Evolutionary conservation across 1,140 invertebrate genomes (phyloP), one percentile per base, ranked within the genome.

Genomic region (Adoxophyes honmai): DNA sequence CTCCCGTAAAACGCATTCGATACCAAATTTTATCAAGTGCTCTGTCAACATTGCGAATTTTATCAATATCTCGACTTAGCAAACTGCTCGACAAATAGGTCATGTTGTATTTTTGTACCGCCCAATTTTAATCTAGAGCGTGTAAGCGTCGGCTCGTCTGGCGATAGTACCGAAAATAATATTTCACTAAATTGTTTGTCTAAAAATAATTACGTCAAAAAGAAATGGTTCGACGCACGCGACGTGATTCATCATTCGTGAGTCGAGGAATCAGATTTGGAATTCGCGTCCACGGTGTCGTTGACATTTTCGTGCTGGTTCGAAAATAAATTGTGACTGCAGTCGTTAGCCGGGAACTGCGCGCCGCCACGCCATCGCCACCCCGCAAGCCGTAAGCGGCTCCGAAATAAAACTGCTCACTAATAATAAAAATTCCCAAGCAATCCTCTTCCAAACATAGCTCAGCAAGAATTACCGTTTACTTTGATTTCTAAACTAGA

Each of bases 11-110:
- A 60, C 66, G 68, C 70, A 74, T 75, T 73, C 66, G 66, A 68
- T 74, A 66, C 76, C 75, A 71, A 88, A 88, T 79, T 78, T 83
- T 88, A 86, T 86, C 85, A 78, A 75, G 75, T 73, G 68, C 57
- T 70, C 52, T 57, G 74, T 73, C 69, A 81, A 78, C 71, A 79
- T 77, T 72, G 83, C 81, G 55, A 86, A 82, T 81, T 85, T 88
- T 88, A 88, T 88, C 83, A 48, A 68, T 65, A 64, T 61, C 60
- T 58, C 44, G 73, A 75, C 81, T 81, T 81, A 65, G 78, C 73
- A 82, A 85, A 76, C 62, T 78, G 59, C 69, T 59, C 52, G 35
- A 64, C 58, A 86, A 85, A 77, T 81, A 60, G 82, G 82, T 88
- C 81, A 81, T 59, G 64, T 69, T 68, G 68, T 82, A 83, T 78